Percentiles rank a stretch among this genome's conserved stretches.
Conservation (phyloP, 2,888 invertebrate species). For the Polyommatus icarus region DNA sequence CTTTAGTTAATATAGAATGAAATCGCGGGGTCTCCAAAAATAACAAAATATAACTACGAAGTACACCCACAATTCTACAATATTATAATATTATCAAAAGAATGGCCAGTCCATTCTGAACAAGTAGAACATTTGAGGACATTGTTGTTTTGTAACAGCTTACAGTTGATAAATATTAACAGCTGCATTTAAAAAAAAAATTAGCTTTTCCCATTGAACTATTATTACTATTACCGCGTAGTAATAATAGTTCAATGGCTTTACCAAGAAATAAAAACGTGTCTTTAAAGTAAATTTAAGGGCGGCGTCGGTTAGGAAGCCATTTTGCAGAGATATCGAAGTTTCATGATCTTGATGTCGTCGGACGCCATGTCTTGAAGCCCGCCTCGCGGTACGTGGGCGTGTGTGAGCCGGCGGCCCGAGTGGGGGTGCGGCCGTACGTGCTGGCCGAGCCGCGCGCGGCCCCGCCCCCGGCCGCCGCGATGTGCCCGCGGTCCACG, state of each 20-base stretch:
- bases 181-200: background rate
- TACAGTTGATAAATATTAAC: background rate
- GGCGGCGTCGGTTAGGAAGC: constrained; percentile 39
- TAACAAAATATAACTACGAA: background rate
- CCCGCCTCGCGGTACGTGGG: constrained; percentile 92
- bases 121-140: background rate
- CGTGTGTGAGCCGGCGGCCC: constrained; percentile 86
- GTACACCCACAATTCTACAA: background rate
- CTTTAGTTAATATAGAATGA: background rate
- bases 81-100: background rate
- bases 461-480: constrained; percentile 86
- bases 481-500: constrained; percentile 94
- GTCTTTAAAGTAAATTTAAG: background rate
- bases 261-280: background rate
- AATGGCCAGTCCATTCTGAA: background rate
- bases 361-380: constrained; percentile 90
- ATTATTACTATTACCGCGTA: too few species aligned
- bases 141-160: background rate
- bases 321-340: constrained; percentile 91
- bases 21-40: background rate
- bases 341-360: constrained; percentile 86
- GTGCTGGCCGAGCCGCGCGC: constrained; percentile 74
- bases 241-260: too few species aligned
- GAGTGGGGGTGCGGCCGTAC: constrained; percentile 82
- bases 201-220: too few species aligned